A percentile compares a stretch with the other conserved stretches of the same genome.
These are phyloP conservation scores for Tokudaia tokunoshimensis DNA, from an alignment of 2,797 vertebrate genomes.

Conservation along the genomic window DNA sequence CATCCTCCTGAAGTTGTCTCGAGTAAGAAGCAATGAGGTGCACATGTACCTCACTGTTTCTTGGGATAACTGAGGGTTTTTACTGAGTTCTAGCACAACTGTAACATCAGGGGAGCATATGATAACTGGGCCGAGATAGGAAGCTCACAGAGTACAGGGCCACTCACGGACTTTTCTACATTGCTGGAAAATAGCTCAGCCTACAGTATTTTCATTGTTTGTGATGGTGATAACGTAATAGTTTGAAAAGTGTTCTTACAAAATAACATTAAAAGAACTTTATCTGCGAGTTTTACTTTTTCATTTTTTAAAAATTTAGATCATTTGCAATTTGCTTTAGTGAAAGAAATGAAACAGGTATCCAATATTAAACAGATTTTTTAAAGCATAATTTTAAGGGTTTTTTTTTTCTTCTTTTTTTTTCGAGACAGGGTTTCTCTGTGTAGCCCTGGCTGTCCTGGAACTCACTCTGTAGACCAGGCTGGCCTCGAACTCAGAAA, in stretches of 20 bases:
- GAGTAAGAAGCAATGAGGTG: conserved; percentile 1
- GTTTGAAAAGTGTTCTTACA: conserved; percentile 34
- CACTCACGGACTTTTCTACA: not conserved
- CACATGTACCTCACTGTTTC: conserved; percentile 17
- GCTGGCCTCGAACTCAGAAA: too few relatives aligned
- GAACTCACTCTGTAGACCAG: too few relatives aligned
- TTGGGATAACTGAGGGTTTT: conserved; percentile 40
- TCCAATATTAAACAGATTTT: not conserved
- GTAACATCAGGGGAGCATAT: not conserved
- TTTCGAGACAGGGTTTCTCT: too few relatives aligned
- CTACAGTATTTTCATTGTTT: conserved; percentile 47
- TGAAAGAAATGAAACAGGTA: conserved; percentile 48
- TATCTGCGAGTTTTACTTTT: not conserved
- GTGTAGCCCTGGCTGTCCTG: too few relatives aligned
- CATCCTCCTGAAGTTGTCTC: not conserved
- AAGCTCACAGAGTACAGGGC: not conserved
- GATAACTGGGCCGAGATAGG: not conserved
- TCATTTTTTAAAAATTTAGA: conserved; percentile 11
- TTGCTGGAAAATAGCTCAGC: conserved; percentile 42
- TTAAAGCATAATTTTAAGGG: not conserved
- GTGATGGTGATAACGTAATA: not conserved
- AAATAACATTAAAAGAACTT: not conserved
- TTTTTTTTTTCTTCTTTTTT: too few relatives aligned
- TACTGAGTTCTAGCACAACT: conserved; percentile 36
- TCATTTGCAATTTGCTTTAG: not conserved